phyloP scores from a whole-genome alignment of 2,797 vertebrate species.

The Hipposideros larvatus region DNA sequence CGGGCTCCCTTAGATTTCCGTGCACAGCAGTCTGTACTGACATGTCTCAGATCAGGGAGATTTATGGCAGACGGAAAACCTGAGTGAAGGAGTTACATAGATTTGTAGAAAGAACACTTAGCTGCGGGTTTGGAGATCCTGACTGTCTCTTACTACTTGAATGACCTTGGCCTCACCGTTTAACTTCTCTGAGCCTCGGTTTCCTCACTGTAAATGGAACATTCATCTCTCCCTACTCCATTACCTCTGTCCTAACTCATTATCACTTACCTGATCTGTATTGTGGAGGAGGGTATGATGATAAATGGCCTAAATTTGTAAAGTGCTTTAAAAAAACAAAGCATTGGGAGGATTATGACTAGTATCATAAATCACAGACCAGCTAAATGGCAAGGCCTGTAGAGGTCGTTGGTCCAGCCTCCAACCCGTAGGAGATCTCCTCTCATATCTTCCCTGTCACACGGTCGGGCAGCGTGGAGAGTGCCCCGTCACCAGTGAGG shows the following conservation, averaged over 20 bases:
- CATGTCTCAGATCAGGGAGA: neutral
- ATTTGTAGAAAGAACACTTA: neutral
- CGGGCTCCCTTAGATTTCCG: neutral
- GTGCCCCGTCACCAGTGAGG: neutral
- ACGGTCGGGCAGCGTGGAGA: accelerated
- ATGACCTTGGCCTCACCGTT: neutral
- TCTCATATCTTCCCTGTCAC: neutral
- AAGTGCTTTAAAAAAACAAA: constrained; percentile 4
- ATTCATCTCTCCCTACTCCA: neutral
- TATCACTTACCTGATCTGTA: neutral
- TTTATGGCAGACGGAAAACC: constrained; percentile 33
- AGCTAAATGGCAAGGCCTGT: neutral
- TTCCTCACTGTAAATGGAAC: neutral
- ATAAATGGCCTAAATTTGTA: neutral
- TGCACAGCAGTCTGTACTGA: neutral
- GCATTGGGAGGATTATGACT: neutral
- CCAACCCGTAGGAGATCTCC: neutral
- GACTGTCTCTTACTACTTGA: neutral
- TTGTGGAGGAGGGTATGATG: neutral
- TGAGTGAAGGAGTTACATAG: neutral
- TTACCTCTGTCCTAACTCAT: neutral
- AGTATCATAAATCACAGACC: neutral
- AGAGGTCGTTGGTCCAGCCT: neutral
- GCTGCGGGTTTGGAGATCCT: neutral
- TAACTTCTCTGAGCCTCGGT: neutral